Base-by-base conservation (phyloP, 1,140 invertebrate genomes). In the Himalopsyche phryganea region DNA sequence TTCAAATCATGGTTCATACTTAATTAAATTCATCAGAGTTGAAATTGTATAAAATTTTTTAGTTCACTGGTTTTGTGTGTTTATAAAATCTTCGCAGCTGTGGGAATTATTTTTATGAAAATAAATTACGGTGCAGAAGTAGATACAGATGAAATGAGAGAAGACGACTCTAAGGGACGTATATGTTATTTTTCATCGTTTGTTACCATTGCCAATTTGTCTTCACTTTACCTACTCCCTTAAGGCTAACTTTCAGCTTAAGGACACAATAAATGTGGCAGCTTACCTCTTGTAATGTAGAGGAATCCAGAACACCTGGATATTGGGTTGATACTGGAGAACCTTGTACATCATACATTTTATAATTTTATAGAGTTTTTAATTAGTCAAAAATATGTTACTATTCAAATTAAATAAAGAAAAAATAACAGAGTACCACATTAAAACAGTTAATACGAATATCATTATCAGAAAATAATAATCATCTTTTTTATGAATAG, bases 181-280 rank as follows among this genome's bases (percentile, higher is more conserved):
- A 40, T 15, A 38, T 52, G 49, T 49, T 57, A 57, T 49, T 57
- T 49, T 57, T 57, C 54, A 57, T 57, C 54, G 54, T 57, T 57
- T 57, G 44, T 33, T 15, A 40, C 45, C 23, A 13, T 15, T 18
- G 17, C 33, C 54, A 48, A 57, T 57, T 57, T 57, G 54, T 57
- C 54, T 57, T 35, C 19, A 55, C 53, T 55, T 55, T 55, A 55
- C 47, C 53, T 47, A 32, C 42, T 44, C 41, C 53, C 44, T 35
- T 18, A 19, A 47, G 53, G 20, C 53, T 55, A 23, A 28, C 50
- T 53, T 51, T 45, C 15, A 23, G 51, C 36, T 32, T 15, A 17
- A 38, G 44, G 53, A 47, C 40, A 55, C 42, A 55, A 55, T 55
- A 28, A 44, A 55, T 55, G 53, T 20, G 20, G 36, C 15, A 32